Evolutionary conservation across 2,797 vertebrate species (phyloP).

Genomic region (Rhodeus uyekii): DNA sequence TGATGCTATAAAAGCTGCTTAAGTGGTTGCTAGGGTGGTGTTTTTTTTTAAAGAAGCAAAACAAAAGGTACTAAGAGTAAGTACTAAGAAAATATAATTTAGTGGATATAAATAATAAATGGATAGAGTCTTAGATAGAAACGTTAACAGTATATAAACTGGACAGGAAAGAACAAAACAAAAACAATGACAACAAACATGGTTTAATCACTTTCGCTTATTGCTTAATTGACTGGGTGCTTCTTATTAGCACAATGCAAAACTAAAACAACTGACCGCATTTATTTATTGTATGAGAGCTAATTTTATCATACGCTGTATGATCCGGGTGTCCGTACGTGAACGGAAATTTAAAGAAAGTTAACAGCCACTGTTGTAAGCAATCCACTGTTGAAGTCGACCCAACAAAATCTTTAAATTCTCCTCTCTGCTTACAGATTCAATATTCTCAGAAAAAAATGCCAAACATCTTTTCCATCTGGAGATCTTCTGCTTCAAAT

Average conservation of each 20-base stretch:
- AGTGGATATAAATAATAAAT: conserved; percentile 23
- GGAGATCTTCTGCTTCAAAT: not conserved
- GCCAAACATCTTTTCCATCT: conserved; percentile 37
- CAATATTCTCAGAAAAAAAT: conserved; percentile 12
- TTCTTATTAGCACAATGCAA: not conserved
- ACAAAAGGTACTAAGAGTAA: conserved; percentile 36
- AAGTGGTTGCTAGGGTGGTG: not conserved
- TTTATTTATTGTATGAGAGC: not conserved
- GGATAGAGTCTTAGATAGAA: conserved; percentile 53
- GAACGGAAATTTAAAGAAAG: not conserved
- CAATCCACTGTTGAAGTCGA: not conserved
- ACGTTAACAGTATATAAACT: conserved; percentile 56
- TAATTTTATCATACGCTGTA: not conserved
- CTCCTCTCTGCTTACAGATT: conserved; percentile 10
- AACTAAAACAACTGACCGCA: not conserved
- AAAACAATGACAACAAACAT: not conserved
- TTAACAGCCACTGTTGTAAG: not conserved
- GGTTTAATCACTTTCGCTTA: not conserved
- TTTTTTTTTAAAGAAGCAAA: not conserved
- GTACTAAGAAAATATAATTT: not conserved
- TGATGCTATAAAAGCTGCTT: not conserved
- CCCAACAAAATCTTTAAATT: not conserved
- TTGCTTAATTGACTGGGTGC: too few species aligned
- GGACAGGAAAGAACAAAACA: conserved; percentile 52
- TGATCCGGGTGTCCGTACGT: not conserved